Evolutionary conservation across 2,888 invertebrate species (phyloP).

Genomic region (Campaea margaritaria): DNA sequence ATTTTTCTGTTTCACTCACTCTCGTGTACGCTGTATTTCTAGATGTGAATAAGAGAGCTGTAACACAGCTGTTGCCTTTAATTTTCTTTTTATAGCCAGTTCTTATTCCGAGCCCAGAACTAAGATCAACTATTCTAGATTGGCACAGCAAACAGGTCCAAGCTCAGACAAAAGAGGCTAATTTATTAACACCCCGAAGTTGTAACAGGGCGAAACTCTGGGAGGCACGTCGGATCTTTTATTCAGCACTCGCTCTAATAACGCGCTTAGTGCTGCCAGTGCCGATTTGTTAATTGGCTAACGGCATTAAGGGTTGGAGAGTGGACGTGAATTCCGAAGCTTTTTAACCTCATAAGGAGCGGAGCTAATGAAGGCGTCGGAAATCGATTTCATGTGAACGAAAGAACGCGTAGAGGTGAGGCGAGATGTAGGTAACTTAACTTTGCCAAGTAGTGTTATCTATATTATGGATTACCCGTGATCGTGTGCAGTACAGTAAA

Average conservation of each 20-base stretch:
- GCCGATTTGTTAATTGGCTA: slow-evolving; percentile 18
- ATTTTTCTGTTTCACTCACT: too few relatives aligned
- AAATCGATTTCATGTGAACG: not conserved
- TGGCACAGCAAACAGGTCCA: slow-evolving; percentile 1
- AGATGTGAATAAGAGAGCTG: too few relatives aligned
- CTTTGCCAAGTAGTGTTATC: too few relatives aligned
- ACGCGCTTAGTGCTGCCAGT: slow-evolving; percentile 14
- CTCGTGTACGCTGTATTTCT: too few relatives aligned
- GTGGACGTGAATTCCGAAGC: not conserved
- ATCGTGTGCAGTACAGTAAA: too few relatives aligned
- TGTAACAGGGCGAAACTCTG: slow-evolving; percentile 1
- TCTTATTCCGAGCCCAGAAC: too few relatives aligned
- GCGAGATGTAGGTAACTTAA: too few relatives aligned
- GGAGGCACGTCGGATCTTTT: slow-evolving; percentile 7
- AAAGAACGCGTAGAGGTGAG: not conserved
- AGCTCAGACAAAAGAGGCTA: not conserved
- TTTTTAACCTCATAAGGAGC: not conserved
- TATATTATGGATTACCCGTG: too few relatives aligned
- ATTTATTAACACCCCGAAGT: slow-evolving; percentile 12
- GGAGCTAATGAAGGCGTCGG: too few relatives aligned
- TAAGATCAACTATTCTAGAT: not conserved
- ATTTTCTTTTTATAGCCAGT: too few relatives aligned
- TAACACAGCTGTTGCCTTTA: too few relatives aligned
- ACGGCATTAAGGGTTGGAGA: not conserved
- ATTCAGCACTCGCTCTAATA: slow-evolving; percentile 9